Evolutionary conservation across 2,888 invertebrate genomes (phyloP).

Genomic region (Nebria salina): DNA sequence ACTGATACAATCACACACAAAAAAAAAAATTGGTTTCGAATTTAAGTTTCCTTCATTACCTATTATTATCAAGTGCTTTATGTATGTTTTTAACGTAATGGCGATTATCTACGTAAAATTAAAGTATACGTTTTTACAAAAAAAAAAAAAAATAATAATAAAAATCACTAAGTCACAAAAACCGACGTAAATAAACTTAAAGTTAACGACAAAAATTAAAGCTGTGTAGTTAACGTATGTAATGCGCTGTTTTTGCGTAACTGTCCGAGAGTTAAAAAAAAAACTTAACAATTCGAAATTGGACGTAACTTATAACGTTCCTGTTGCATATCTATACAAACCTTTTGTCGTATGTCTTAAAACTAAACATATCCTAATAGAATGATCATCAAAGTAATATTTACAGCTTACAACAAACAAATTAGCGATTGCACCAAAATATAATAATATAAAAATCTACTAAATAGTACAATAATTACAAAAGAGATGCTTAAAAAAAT

Average conservation of each 20-base stretch:
- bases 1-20: constrained; percentile 40
- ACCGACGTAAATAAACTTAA: constrained; percentile 40
- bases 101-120: constrained; percentile 32
- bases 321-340: constrained; percentile 30
- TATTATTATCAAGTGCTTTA: constrained; percentile 28
- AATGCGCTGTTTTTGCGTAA: not conserved
- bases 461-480: constrained; percentile 42
- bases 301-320: not conserved
- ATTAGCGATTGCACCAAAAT: constrained; percentile 43
- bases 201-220: constrained; percentile 45
- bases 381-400: not conserved
- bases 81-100: constrained; percentile 43
- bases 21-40: constrained; percentile 13
- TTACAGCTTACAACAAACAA: not conserved
- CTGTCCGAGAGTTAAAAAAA: not conserved
- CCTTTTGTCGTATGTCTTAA: constrained; percentile 38
- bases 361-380: constrained; percentile 25
- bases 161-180: constrained; percentile 44
- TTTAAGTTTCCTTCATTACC: constrained; percentile 18
- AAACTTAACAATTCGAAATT: constrained; percentile 16
- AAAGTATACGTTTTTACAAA: constrained; percentile 35
- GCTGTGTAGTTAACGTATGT: constrained; percentile 34
- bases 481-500: constrained; percentile 35
- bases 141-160: constrained; percentile 5
- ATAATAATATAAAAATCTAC: constrained; percentile 40